Evolutionary conservation across 2,113 vertebrate genomes (phyloP).

Genomic region (Semicossyphus pulcher): DNA sequence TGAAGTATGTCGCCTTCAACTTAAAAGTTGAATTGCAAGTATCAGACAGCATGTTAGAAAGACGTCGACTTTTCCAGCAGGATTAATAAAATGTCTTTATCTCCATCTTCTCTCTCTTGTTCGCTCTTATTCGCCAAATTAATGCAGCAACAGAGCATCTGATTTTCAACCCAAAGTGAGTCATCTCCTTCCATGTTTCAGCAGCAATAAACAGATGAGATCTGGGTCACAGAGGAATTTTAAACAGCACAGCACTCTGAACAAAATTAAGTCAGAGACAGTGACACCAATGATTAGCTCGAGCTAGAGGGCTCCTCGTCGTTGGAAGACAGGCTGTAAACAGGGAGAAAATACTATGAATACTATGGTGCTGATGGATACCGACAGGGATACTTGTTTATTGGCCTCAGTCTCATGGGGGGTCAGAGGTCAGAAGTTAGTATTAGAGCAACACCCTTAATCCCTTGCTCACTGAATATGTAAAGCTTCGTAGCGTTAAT

Average conservation of each 20-base stretch:
- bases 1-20: neutral
- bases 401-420: neutral
- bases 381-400: neutral
- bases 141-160: slow-evolving; percentile 14
- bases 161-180: slow-evolving; percentile 14
- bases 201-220: slow-evolving; percentile 21
- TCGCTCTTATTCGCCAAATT: neutral
- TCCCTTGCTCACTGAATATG: no score
- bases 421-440: neutral
- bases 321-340: neutral
- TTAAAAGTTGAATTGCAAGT: neutral
- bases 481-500: no score
- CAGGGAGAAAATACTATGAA: neutral
- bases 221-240: slow-evolving; percentile 41
- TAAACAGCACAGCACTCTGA: neutral
- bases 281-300: neutral
- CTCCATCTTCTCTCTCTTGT: neutral
- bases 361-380: neutral
- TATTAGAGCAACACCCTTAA: neutral
- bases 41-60: neutral
- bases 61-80: neutral
- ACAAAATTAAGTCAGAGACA: slow-evolving; percentile 18
- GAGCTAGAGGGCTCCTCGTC: neutral
- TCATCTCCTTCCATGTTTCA: slow-evolving; percentile 16
- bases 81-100: neutral